Conservation (phyloP, 2,113 vertebrate genomes). For the Ptilonorhynchus violaceus region DNA sequence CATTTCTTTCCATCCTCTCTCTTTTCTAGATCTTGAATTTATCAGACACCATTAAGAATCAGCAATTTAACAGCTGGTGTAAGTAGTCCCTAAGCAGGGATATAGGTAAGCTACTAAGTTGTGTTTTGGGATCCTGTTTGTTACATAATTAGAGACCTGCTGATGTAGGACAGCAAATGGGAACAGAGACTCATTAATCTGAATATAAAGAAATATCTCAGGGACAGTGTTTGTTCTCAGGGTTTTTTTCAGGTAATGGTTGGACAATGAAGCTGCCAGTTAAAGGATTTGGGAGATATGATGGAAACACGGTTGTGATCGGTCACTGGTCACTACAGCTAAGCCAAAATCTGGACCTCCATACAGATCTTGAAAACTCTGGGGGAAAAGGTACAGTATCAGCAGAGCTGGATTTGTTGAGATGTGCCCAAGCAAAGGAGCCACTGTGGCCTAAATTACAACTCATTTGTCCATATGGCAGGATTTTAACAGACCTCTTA, state of each 20-base stretch:
- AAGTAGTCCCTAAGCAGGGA: not conserved
- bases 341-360: not conserved
- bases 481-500: not conserved
- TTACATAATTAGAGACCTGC: too few relatives aligned
- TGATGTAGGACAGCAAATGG: not conserved
- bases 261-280: not conserved
- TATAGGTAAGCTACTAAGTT: fast-evolving
- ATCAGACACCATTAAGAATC: not conserved
- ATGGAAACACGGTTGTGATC: not conserved
- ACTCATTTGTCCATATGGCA: not conserved
- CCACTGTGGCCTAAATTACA: not conserved
- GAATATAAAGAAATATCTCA: not conserved
- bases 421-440: not conserved
- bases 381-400: not conserved
- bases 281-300: not conserved
- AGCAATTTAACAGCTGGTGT: not conserved
- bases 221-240: not conserved
- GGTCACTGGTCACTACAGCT: not conserved
- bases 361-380: not conserved
- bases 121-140: not conserved
- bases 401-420: not conserved
- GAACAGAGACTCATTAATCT: not conserved
- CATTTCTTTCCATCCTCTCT: not conserved
- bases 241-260: not conserved
- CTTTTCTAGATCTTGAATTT: not conserved